These are phyloP conservation scores for Lepidurus packardi DNA, from an alignment of 1,140 invertebrate genomes.

Conservation along the genomic window DNA sequence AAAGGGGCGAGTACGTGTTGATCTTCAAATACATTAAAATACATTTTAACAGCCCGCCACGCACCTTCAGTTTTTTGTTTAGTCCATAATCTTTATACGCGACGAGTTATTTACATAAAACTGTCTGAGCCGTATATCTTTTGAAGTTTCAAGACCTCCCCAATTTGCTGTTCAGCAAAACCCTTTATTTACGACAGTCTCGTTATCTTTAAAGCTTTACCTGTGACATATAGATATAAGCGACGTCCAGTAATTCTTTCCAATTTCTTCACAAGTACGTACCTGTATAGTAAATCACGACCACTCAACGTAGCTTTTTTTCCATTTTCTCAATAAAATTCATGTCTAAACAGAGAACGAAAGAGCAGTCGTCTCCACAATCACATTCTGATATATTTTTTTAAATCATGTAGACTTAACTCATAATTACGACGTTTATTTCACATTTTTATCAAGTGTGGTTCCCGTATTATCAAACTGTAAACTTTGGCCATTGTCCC, in stretches of 20 bases:
- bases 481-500: too few species aligned
- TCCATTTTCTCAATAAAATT: not conserved
- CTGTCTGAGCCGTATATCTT: not conserved
- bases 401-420: too few species aligned
- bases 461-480: too few species aligned
- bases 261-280: not conserved
- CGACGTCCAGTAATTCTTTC: not conserved
- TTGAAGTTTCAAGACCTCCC: not conserved
- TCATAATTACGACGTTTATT: too few species aligned
- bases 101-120: slow-evolving; percentile 1
- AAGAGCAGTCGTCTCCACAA: not conserved
- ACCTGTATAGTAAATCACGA: not conserved
- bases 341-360: not conserved
- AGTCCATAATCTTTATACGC: not conserved
- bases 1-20: not conserved
- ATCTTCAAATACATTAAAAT: not conserved
- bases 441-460: too few species aligned
- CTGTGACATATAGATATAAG: not conserved
- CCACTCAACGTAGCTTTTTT: not conserved
- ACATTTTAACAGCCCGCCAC: not conserved
- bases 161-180: slow-evolving; percentile 17
- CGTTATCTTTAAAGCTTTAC: not conserved
- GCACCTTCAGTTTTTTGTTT: not conserved
- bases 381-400: too few species aligned
- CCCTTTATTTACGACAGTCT: not conserved